phyloP scores from a whole-genome alignment of 30 jellyfish, hydroid and myxozoan genomes.

The Morbakka virulenta region DNA sequence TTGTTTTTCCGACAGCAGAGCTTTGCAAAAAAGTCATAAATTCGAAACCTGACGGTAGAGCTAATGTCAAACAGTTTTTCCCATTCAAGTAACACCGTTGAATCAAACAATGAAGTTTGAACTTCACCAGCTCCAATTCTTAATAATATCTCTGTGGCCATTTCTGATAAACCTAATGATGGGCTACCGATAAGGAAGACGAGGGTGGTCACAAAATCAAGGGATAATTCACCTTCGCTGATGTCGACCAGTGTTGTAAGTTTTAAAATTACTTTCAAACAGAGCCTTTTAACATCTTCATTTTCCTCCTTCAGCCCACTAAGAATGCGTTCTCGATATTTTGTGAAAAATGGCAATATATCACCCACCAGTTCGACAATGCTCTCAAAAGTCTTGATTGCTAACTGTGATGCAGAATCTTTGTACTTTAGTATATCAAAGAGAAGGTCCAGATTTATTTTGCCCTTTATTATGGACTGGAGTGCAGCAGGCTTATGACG shows the following conservation, averaged over 20 bases:
- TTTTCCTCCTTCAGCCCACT: neutral
- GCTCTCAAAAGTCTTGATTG: neutral
- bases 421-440: neutral
- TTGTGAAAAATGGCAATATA: no score
- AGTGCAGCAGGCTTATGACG: neutral
- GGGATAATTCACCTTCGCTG: neutral
- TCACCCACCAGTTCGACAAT: neutral
- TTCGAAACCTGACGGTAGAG: conserved; percentile 72
- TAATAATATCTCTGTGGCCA: neutral
- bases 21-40: conserved; percentile 69
- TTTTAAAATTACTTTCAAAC: neutral
- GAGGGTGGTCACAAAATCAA: neutral
- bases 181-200: neutral
- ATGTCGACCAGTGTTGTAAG: neutral
- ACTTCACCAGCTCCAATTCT: neutral
- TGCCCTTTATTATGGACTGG: neutral
- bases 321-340: neutral
- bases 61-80: neutral
- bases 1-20: neutral
- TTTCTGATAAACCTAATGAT: neutral
- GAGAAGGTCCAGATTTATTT: neutral
- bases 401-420: neutral
- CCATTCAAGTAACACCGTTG: neutral
- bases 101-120: neutral
- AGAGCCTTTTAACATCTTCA: neutral